Evolutionary conservation across 92 coral and sea anemone genomes (phyloP).

Genomic region (Montipora capitata): DNA sequence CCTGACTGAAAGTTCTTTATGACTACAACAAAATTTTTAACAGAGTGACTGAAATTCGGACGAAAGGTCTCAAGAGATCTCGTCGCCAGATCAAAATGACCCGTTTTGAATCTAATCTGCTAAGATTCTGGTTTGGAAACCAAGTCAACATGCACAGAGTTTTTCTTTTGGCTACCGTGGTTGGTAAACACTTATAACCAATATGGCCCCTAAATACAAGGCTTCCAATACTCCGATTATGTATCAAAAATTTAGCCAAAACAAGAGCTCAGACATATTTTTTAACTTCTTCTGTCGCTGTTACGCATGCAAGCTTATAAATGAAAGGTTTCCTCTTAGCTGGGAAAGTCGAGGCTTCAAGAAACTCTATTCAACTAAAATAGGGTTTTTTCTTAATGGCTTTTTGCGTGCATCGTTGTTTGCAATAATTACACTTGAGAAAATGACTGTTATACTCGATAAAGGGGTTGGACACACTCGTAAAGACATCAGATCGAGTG

Average conservation of each 20-base stretch:
- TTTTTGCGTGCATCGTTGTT: conserved; percentile 53
- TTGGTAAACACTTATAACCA: conserved; percentile 33
- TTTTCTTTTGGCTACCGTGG: background rate
- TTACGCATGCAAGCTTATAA: background rate
- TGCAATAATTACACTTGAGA: conserved; percentile 38
- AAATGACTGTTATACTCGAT: conserved; percentile 25
- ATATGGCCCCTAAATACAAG: conserved; percentile 23
- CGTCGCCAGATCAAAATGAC: background rate
- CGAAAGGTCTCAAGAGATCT: background rate
- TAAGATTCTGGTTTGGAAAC: background rate
- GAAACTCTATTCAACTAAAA: background rate
- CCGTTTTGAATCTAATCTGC: background rate
- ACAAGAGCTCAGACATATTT: background rate
- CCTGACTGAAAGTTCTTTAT: no score
- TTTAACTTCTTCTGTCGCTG: background rate
- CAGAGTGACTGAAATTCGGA: background rate
- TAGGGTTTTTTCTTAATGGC: conserved; percentile 11
- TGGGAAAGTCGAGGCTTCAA: background rate
- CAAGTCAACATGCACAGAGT: background rate
- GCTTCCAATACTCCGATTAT: conserved; percentile 33
- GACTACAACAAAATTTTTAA: background rate
- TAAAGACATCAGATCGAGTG: conserved; percentile 31
- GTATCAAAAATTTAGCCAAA: conserved; percentile 10
- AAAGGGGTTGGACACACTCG: conserved; percentile 34
- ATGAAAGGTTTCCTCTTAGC: background rate